Percentiles rank a stretch among this genome's conserved stretches.
Evolutionary conservation across 2,888 invertebrate genomes (phyloP).

Genomic region (Nysson spinosus): DNA sequence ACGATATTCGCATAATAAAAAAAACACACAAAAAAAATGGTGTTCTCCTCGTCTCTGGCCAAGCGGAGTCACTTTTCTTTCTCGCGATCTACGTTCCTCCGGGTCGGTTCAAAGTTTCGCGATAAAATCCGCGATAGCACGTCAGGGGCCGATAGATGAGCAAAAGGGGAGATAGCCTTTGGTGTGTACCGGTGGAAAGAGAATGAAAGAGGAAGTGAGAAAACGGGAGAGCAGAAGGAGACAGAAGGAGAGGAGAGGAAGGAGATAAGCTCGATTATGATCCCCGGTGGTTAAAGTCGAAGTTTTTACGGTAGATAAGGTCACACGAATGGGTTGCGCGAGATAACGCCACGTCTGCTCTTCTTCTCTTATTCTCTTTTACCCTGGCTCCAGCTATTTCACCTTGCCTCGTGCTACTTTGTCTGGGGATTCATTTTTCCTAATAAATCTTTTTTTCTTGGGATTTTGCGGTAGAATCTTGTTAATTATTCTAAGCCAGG

Average conservation of each 20-base stretch:
- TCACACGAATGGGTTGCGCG: conserved; percentile 58
- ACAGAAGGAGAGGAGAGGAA: conserved; percentile 14
- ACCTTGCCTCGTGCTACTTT: conserved; percentile 8
- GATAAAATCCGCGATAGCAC: conserved; percentile 62
- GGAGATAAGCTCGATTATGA: conserved; percentile 73
- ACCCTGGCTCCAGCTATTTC: conserved; percentile 15
- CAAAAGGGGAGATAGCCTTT: conserved; percentile 59
- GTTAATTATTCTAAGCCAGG: too few relatives aligned
- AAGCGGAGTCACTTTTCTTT: conserved; percentile 43
- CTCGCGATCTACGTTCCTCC: conserved; percentile 51
- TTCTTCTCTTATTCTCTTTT: conserved; percentile 32
- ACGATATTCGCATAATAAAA: too few relatives aligned
- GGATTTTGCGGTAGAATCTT: too few relatives aligned
- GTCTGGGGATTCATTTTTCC: conserved; percentile 49
- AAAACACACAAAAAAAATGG: too few relatives aligned
- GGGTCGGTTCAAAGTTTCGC: conserved; percentile 63
- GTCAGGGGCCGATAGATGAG: conserved; percentile 57
- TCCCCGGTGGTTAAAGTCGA: conserved; percentile 74
- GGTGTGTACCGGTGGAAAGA: conserved; percentile 39
- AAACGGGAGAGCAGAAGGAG: conserved; percentile 21
- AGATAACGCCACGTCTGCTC: conserved; percentile 56
- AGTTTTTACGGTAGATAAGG: conserved; percentile 75
- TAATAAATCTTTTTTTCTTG: too few relatives aligned
- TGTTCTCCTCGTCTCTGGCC: conserved; percentile 6
- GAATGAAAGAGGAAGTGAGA: conserved; percentile 14